Evolutionary conservation across 2,888 invertebrate species (phyloP).

Genomic region (Acanthopleura granulata): DNA sequence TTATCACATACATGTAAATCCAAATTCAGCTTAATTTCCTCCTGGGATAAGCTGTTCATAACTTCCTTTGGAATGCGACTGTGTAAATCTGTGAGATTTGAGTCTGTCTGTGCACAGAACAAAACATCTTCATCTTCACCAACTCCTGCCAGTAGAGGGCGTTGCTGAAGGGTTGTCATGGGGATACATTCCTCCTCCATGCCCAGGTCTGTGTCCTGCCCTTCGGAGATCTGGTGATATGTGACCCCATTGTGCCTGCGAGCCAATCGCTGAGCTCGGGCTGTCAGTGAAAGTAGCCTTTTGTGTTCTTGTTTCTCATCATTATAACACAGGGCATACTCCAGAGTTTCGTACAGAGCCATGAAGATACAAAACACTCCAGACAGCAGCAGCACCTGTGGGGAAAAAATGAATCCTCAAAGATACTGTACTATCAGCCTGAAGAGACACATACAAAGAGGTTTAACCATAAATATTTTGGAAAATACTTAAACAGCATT

Average conservation of each 20-base stretch:
- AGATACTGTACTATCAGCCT: too few species aligned
- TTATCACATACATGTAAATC: not conserved
- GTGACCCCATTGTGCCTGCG: not conserved
- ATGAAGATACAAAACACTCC: conserved; percentile 56
- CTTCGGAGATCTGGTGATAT: conserved; percentile 1
- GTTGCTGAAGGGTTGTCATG: conserved; percentile 1
- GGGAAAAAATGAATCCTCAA: conserved; percentile 24
- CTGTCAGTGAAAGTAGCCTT: conserved; percentile 30
- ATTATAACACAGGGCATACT: conserved; percentile 62
- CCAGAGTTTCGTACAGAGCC: conserved; percentile 61
- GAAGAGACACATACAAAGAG: too few species aligned
- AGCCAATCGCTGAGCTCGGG: conserved; percentile 32
- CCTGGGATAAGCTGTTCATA: conserved; percentile 19
- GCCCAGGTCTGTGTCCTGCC: not conserved
- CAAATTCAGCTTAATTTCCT: conserved; percentile 22
- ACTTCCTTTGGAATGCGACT: conserved; percentile 15
- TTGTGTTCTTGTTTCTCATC: conserved; percentile 61
- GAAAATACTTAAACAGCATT: too few species aligned
- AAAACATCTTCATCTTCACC: not conserved
- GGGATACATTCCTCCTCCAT: conserved; percentile 15
- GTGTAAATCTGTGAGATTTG: not conserved
- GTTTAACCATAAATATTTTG: too few species aligned
- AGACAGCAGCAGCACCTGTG: conserved; percentile 54
- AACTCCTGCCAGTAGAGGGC: not conserved
- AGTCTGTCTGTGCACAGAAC: not conserved